Evolutionary conservation across 1,140 invertebrate genomes (phyloP).

Genomic region (Lysiphlebus fabarum): DNA sequence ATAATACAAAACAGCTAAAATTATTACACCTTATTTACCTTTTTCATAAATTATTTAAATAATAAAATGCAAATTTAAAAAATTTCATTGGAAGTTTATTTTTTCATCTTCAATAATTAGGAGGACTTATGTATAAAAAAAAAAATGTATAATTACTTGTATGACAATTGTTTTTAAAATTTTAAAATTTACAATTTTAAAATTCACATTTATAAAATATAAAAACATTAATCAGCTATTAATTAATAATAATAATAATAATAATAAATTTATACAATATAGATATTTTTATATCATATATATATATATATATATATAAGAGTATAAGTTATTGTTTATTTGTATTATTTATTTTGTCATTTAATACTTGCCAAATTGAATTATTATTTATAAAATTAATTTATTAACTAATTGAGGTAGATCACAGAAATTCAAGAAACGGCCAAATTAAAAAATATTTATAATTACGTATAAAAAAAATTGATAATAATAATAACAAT

Average conservation of each 20-base stretch:
- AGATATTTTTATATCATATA: too few relatives aligned
- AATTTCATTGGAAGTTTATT: too few relatives aligned
- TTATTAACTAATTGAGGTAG: conserved; percentile 21
- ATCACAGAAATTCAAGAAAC: conserved; percentile 39
- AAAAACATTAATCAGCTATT: conserved; percentile 39
- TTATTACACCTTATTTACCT: too few relatives aligned
- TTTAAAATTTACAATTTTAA: conserved; percentile 10
- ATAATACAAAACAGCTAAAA: too few relatives aligned
- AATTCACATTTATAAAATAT: conserved; percentile 40
- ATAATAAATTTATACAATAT: conserved; percentile 16
- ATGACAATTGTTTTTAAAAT: conserved; percentile 5
- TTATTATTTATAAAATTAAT: conserved; percentile 7
- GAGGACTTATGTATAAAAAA: background rate
- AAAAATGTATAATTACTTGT: conserved; percentile 10
- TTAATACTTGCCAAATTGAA: conserved; percentile 26
- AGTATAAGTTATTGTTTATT: conserved; percentile 13
- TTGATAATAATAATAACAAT: conserved; percentile 13
- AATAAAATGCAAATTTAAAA: too few relatives aligned
- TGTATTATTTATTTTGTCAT: background rate
- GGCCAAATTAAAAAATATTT: conserved; percentile 24
- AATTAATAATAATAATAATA: conserved; percentile 18
- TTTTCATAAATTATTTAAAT: too few relatives aligned
- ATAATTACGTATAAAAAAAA: conserved; percentile 1
- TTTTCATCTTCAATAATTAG: too few relatives aligned
- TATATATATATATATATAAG: too few relatives aligned